phyloP scores from a whole-genome alignment of 2,113 vertebrate species.

The Neofelis nebulosa region DNA sequence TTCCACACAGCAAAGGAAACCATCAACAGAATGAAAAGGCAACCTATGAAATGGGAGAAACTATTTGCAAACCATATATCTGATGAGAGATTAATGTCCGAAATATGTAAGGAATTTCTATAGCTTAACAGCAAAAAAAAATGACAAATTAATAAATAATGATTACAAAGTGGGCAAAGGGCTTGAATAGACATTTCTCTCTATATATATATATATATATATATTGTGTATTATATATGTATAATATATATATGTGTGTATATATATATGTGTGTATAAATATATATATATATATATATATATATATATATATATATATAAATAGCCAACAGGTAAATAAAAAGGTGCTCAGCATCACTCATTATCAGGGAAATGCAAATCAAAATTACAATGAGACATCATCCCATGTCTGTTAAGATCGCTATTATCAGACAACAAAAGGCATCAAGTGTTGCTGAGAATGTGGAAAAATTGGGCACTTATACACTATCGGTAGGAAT shows the following conservation, averaged over 20 bases:
- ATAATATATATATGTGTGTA: no score
- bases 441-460: neutral
- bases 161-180: no score
- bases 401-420: neutral
- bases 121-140: no score
- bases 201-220: no score
- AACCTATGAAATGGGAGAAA: neutral
- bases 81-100: neutral
- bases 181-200: neutral
- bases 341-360: no score
- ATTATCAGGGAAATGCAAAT: neutral
- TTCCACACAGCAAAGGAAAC: no score
- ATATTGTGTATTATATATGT: no score
- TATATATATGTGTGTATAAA: no score
- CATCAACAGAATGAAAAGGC: no score
- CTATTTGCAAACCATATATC: neutral
- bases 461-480: neutral
- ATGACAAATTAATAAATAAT: no score
- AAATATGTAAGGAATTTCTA: neutral
- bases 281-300: no score
- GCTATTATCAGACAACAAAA: neutral
- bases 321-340: neutral
- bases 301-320: neutral
- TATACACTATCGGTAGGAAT: neutral
- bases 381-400: neutral